Percentiles rank a stretch among this genome's conserved stretches.
Conservation (phyloP, 2,113 vertebrate species). For the Eonycteris spelaea region DNA sequence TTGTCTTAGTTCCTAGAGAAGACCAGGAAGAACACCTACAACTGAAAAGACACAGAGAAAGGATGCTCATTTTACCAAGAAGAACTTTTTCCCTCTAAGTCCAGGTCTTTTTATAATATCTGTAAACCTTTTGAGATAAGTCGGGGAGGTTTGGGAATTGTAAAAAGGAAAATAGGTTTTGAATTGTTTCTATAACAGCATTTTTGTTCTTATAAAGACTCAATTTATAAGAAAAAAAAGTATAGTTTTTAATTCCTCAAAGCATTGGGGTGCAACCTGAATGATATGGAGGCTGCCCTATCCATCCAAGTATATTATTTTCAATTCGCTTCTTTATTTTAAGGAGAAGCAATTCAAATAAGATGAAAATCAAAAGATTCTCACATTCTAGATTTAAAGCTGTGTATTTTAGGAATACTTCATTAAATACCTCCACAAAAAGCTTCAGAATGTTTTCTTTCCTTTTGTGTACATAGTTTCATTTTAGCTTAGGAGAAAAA, state of each 20-base stretch:
- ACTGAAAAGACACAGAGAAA: not conserved
- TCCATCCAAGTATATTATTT: not conserved
- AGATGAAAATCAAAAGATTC: not conserved
- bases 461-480: not conserved
- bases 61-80: not conserved
- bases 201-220: not conserved
- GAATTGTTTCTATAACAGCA: not conserved
- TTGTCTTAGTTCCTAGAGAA: not conserved
- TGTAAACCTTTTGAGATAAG: not conserved
- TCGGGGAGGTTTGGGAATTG: not conserved
- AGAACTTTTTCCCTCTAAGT: not conserved
- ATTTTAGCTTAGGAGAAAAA: not conserved
- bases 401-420: not conserved
- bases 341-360: not conserved
- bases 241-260: not conserved
- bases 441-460: not conserved
- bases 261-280: not conserved
- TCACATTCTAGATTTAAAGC: not conserved
- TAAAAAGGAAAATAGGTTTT: not conserved
- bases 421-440: not conserved
- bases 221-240: not conserved
- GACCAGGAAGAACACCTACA: not conserved
- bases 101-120: not conserved
- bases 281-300: not conserved
- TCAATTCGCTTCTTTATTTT: not conserved